Evolutionary conservation across 2,113 vertebrate genomes (phyloP).

Genomic region (Daboia siamensis): DNA sequence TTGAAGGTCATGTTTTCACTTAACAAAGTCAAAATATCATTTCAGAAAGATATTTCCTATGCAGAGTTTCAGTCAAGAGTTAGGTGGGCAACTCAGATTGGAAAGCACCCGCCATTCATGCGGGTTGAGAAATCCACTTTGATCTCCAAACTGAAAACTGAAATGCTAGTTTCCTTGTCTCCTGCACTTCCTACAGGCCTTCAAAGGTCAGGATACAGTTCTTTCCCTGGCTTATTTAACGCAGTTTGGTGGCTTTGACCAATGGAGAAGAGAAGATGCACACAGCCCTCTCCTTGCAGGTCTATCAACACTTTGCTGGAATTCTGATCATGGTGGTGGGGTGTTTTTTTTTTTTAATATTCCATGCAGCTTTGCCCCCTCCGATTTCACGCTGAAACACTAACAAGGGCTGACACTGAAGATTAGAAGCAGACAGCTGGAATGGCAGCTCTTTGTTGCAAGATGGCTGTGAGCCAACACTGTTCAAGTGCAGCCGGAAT

Average conservation of each 20-base stretch:
- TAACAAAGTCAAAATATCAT: slow-evolving; percentile 64
- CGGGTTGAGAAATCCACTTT: slow-evolving; percentile 79
- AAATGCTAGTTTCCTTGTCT: slow-evolving; percentile 76
- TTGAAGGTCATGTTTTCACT: slow-evolving; percentile 35
- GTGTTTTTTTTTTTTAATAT: slow-evolving; percentile 78
- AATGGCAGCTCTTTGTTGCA: slow-evolving; percentile 97
- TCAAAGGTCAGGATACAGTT: slow-evolving; percentile 69
- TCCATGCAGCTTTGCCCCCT: slow-evolving; percentile 89
- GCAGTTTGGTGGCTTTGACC: slow-evolving; percentile 69
- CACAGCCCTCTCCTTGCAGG: slow-evolving; percentile 73
- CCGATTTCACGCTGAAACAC: slow-evolving; percentile 97
- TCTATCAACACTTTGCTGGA: slow-evolving; percentile 83
- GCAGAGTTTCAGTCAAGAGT: slow-evolving; percentile 74
- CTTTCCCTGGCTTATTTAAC: slow-evolving; percentile 56
- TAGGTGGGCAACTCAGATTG: slow-evolving; percentile 74
- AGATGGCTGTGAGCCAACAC: slow-evolving; percentile 92
- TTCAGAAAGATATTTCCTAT: slow-evolving; percentile 55
- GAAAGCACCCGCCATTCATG: slow-evolving; percentile 68
- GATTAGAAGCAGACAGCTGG: slow-evolving; percentile 99
- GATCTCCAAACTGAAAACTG: slow-evolving; percentile 77
- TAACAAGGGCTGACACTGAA: slow-evolving; percentile 98
- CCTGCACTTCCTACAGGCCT: slow-evolving; percentile 69
- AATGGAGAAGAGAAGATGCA: slow-evolving; percentile 38
- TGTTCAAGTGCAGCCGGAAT: slow-evolving; percentile 88
- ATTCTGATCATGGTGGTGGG: slow-evolving; percentile 82